Evolutionary conservation across 2,113 vertebrate species (phyloP), one percentile per base, ranked within the genome.

Genomic region (Gallinago media): DNA sequence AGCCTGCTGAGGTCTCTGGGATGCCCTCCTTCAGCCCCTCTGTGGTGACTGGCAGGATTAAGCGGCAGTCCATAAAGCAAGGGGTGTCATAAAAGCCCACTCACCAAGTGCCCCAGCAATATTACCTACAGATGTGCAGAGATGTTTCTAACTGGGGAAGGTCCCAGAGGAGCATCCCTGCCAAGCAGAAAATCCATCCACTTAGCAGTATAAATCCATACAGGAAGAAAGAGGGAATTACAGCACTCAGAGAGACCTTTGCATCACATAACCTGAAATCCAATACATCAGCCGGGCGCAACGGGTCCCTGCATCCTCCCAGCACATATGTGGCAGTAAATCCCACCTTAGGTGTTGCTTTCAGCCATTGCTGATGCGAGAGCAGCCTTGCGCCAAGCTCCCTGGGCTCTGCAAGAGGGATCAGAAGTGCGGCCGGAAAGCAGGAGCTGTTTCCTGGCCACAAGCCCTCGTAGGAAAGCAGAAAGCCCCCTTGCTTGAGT

Each of bases 101-200:
- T 96, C 16, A 1, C 58, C 40, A 83, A 92, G 68, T 94, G 73
- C 82, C 95, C 88, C 61, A n/a, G 47, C 14, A 40, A 93, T 95
- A 96, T 96, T 97, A 82, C 0, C 13, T 93, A 80, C 96, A 97
- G 96, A 96, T 96, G 96, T 95, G 85, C 63, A 40, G 88, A 94
- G 95, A 96, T 78, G 94, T 96, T 96, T 94, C 72, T 15, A 93
- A 94, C 88, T 88, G 47, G 49, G 54, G 87, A 95, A 82, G n/a
- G 70, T 94, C 96, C 54, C 74, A 44, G 31, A 59, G 77, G 96
- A 94, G 25, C n/a, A 40, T 89, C 95, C 89, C 81, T 92, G 89
- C 95, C 92, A 96, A 96, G 95, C 96, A 96, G 95, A 96, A 97
- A 97, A 97, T 97, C 96, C 92, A 95, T 95, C 91, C 96, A 96